Evolutionary conservation across 2,797 vertebrate species (phyloP), one percentile per base, ranked within the genome.

Genomic region (Antrozous pallidus): DNA sequence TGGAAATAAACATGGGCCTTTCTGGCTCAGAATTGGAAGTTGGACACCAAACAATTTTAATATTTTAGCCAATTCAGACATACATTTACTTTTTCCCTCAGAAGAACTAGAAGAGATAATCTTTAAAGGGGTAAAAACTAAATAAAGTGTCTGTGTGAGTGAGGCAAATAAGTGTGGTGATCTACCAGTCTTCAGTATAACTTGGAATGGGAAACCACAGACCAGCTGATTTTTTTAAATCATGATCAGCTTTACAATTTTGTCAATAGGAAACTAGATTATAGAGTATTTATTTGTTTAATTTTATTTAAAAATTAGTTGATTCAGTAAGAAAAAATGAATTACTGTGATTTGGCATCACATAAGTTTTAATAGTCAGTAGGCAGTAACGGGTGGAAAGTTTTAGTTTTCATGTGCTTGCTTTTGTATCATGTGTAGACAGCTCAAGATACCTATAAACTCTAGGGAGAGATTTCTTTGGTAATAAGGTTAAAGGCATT

Each of bases 281-380:
- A 49, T 31, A 49, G 14, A 12, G 6, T 65, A 75, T 47, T 88
- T 24, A 33, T 82, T 56, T 90, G 28, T 58, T 87, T 40, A 12
- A 65, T 67, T 90, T 88, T 5, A 33, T 49, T 86, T 82, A 88
- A 96, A 95, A 73, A 45, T 49, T 47, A 28, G 28, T 77, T 40
- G 31, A 92, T 58, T 95, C 40, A 10, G 9, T 36, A 22, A 58
- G 17, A 12, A 11, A 85, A 49, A 73, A 86, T 38, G 16, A 93
- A 56, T 28, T 26, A n/a, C 8, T 33, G 22, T 22, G 38, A 16
- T 49, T 90, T 93, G 31, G 26, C 10, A 77, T 63, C 54, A 61
- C 16, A 24, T 45, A 22, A 22, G 28, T 84, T 79, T 80, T 69
- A 80, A 65, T 6, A 13, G 28, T 2, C 14, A 45, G 0, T 9